Base-by-base conservation (phyloP, 2,113 vertebrate genomes). In the Mus spicilegus region DNA sequence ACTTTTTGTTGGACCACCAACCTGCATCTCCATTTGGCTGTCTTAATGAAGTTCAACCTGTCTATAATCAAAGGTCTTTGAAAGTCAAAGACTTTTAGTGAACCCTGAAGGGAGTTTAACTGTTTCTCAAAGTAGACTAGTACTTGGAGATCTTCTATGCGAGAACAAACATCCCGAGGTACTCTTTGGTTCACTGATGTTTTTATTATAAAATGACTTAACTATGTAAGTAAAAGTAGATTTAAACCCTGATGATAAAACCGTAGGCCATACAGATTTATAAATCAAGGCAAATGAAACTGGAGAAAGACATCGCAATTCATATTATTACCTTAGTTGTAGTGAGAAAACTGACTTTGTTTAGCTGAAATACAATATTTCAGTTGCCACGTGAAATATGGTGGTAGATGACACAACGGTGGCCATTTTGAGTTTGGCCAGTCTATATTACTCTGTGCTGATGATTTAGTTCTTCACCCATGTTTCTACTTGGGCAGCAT, bases 81-180 rank as follows among this genome's bases (percentile, higher is more conserved):
- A 94, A 87, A 93, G 20, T 65, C 75, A 89, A 39, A 93, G 75
- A 76, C 8, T 28, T 42, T 0, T 58, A 26, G 39, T 77, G 78
- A 49, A 88, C 42, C 77, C 91, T 91, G 58, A 75, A 89, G 78
- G 91, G 61, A 94, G 67, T 77, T 90, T 78, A 73, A 76, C 63
- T 96, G n/a, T 70, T 96, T 82, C 42, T 91, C n/a, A 51, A 95
- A 28, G 51, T 96, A 86, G 61, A 94, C 3, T 89, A 94, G 82
- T 46, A 65, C 54, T 80, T 87, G 10, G 42, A 28, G 17, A 46
- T 90, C 58, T 77, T 85, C 6, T 88, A 86, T 84, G 89, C 87
- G 93, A 92, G 49, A 84, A 90, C 9, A 75, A 13, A 81, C 87
- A 73, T 63, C 28, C 72, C 54, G 82, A 42, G 54, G 33, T 70